These are phyloP conservation scores for Prunella strophiata DNA, from an alignment of 2,797 vertebrate genomes.

Conservation along the genomic window DNA sequence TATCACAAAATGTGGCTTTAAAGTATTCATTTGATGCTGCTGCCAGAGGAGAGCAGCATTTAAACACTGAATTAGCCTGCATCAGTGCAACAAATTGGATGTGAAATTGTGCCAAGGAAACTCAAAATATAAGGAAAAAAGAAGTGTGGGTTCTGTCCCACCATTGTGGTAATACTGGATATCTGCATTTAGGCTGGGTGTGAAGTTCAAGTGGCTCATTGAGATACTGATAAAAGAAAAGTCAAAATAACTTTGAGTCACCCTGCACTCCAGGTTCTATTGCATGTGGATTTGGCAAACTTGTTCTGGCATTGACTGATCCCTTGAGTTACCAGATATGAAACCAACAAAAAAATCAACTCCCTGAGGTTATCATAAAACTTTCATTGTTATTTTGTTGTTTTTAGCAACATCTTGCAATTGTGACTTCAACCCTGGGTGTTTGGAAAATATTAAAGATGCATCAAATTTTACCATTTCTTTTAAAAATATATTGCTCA, in stretches of 20 bases:
- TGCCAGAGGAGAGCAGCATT: neutral
- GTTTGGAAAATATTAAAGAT: neutral
- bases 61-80: fast-evolving
- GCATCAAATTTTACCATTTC: fast-evolving
- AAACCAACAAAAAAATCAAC: neutral
- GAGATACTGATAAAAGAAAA: neutral
- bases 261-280: fast-evolving
- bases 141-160: fast-evolving
- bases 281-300: fast-evolving
- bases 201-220: neutral
- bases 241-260: neutral
- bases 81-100: neutral
- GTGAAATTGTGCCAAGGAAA: neutral
- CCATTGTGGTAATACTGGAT: fast-evolving
- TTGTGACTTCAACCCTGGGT: neutral
- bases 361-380: neutral
- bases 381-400: fast-evolving
- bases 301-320: neutral
- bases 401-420: neutral
- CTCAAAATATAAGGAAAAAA: neutral
- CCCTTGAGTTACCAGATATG: fast-evolving
- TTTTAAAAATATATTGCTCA: fast-evolving
- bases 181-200: neutral
- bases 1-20: fast-evolving
- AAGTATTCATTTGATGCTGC: neutral